Base-by-base conservation (phyloP, 1,140 invertebrate genomes). In the Bemisia tabaci region DNA sequence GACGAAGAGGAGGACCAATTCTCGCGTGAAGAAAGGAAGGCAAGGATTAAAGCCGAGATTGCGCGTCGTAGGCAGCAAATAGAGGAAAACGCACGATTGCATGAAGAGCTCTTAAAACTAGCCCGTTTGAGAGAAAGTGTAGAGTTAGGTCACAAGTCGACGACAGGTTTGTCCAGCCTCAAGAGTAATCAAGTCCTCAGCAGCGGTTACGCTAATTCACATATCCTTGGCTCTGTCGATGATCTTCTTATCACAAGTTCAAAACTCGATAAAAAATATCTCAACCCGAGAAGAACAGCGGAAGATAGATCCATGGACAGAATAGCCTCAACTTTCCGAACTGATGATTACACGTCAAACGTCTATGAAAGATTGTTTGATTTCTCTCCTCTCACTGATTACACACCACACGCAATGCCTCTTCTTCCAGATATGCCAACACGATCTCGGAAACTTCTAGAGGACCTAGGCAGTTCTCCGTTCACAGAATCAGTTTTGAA, bases 21-120 rank as follows among this genome's bases (percentile, higher is more conserved):
- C 25, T 78, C 72, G 22, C 68, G 81, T 1, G 84, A 85, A 72
- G 82, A 85, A 70, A 84, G 84, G 71, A 83, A 84, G 69, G 79
- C 81, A 17, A 79, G 82, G 68, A 81, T 86, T 60, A 84, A 85
- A 72, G 82, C 82, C 12, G 85, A 87, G 74, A 86, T 86, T 66
- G 82, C 84, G 2, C 76, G 83, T 33, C 73, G 85, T 2, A 77
- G 83, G 63, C 79, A 80, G 67, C 83, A 85, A 71, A 81, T 87
- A n/a, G 83, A 85, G 71, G 82, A 85, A 68, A 82, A 83, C 63
- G 79, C 81, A 5, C 75, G 81, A 26, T 73, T 85, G 2, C 83
- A 85, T 71, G 79, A 82, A 60, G 82, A 85, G 71, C 74, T 85
- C 9, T 71, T 82, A 25, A 76, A 81, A 48, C 75, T 85, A 25